phyloP scores from a whole-genome alignment of 2,888 invertebrate species.

The Amiota mariae region DNA sequence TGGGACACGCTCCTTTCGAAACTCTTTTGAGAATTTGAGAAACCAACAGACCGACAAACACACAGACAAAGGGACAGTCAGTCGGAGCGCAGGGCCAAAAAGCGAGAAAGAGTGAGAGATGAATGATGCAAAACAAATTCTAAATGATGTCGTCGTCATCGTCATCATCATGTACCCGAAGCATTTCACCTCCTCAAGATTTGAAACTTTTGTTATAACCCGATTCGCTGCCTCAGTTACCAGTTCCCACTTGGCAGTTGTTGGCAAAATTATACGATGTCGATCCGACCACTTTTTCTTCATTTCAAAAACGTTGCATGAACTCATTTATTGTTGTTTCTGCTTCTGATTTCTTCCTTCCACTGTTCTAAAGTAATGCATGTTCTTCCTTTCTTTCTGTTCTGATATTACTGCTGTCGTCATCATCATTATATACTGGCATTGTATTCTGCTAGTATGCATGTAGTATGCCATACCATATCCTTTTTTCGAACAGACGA shows the following conservation, averaged over 20 bases:
- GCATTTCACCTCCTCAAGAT: not conserved
- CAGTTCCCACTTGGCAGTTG: not conserved
- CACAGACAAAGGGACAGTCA: not conserved
- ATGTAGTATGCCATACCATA: constrained; percentile 34
- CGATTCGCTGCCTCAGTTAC: constrained; percentile 12
- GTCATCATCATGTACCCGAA: not conserved
- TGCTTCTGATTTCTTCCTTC: constrained; percentile 54
- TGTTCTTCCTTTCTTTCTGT: not conserved
- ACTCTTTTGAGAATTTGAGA: constrained; percentile 40
- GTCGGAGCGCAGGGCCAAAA: not conserved
- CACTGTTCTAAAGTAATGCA: not conserved
- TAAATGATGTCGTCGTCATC: constrained; percentile 46
- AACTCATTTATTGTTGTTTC: constrained; percentile 63
- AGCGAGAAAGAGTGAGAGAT: constrained; percentile 24
- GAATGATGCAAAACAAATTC: constrained; percentile 53
- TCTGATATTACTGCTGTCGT: constrained; percentile 41
- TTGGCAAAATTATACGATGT: constrained; percentile 42
- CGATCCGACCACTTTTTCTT: constrained; percentile 55
- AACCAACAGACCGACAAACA: not conserved
- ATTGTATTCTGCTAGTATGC: too few relatives aligned
- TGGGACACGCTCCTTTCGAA: constrained; percentile 44
- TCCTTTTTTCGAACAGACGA: constrained; percentile 39
- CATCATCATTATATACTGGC: constrained; percentile 55
- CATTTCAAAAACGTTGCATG: constrained; percentile 63
- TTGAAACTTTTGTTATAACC: too few relatives aligned